A percentile compares a stretch with the other conserved stretches of the same genome.
Conservation (phyloP, 2,888 invertebrate species). For the Leistus spinibarbis region DNA sequence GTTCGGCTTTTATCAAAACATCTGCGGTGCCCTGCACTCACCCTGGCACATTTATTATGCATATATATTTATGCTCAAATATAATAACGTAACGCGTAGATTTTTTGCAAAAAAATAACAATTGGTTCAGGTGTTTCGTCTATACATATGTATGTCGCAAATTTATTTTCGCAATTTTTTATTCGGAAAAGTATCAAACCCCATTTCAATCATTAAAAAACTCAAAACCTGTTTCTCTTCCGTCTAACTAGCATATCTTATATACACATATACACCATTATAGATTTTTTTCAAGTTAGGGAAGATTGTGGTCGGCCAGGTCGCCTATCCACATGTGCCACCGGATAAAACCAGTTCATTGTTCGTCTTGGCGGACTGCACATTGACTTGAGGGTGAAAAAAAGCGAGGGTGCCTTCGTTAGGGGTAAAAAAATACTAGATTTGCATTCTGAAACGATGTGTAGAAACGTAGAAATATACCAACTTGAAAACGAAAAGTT, state of each 20-base stretch:
- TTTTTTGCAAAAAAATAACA: background rate
- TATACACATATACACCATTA: conserved; percentile 59
- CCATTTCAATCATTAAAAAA: conserved; percentile 49
- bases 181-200: conserved; percentile 40
- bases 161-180: conserved; percentile 5
- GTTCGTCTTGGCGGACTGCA: conserved; percentile 49
- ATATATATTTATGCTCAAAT: too few species aligned
- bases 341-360: conserved; percentile 45
- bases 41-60: too few species aligned
- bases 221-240: conserved; percentile 58
- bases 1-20: too few species aligned
- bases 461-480: conserved; percentile 48
- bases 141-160: background rate
- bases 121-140: background rate
- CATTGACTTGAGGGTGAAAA: conserved; percentile 58
- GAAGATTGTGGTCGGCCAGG: conserved; percentile 54
- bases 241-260: conserved; percentile 59
- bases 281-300: conserved; percentile 58
- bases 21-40: too few species aligned
- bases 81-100: too few species aligned
- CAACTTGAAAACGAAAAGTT: conserved; percentile 40
- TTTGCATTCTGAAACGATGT: conserved; percentile 56
- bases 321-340: conserved; percentile 47
- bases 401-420: conserved; percentile 59
- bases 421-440: conserved; percentile 58